Evolutionary conservation across 2,113 vertebrate species (phyloP).

Genomic region (Apeltes quadracus): DNA sequence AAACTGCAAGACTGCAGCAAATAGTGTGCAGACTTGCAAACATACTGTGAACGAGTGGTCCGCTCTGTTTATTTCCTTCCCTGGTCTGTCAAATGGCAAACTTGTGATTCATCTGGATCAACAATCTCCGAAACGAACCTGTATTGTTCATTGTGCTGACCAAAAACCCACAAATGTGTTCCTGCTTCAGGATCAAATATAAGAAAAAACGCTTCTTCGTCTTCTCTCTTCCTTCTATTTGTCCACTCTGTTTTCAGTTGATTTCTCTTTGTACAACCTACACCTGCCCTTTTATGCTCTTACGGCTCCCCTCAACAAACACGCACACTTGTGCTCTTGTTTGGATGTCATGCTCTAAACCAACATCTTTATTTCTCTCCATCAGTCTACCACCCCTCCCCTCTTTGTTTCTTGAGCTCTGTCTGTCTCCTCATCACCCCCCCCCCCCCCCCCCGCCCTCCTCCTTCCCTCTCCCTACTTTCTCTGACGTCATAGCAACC

Average conservation of each 20-base stretch:
- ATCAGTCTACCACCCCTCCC: constrained; percentile 2
- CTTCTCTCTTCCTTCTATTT: neutral
- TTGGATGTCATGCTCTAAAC: constrained; percentile 6
- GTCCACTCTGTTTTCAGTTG: constrained; percentile 2
- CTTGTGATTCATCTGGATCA: constrained; percentile 48
- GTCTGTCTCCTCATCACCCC: neutral
- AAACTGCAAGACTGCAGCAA: constrained; percentile 66
- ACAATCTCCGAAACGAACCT: constrained; percentile 12
- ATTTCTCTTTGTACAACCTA: constrained; percentile 4
- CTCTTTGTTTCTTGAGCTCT: constrained; percentile 10
- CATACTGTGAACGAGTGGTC: constrained; percentile 51
- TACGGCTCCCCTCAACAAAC: neutral
- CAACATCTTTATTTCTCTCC: constrained; percentile 17
- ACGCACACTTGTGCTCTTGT: neutral
- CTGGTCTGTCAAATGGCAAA: constrained; percentile 8
- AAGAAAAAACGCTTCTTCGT: constrained; percentile 5
- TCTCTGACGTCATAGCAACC: constrained; percentile 69
- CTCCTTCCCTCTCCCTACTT: constrained; percentile 25
- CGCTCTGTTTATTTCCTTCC: constrained; percentile 5
- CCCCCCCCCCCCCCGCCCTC: constrained; percentile 34
- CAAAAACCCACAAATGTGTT: constrained; percentile 8
- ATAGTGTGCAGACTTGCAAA: neutral
- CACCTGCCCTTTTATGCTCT: neutral
- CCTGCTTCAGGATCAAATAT: neutral
- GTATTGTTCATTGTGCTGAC: neutral